phyloP scores from a whole-genome alignment of 2,113 vertebrate genomes.

The Dipodomys spectabilis region DNA sequence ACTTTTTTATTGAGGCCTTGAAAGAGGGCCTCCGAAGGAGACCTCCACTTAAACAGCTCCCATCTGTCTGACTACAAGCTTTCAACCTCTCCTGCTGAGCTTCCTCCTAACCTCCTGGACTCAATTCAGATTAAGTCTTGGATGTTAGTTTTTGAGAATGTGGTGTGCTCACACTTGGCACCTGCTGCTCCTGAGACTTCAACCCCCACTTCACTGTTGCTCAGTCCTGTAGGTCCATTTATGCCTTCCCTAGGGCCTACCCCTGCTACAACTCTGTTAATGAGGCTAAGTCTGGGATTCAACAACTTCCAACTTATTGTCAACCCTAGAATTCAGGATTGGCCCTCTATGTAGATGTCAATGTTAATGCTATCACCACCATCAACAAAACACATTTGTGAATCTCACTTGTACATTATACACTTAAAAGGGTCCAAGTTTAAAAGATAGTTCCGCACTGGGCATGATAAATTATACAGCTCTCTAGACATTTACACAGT shows the following conservation, averaged over 20 bases:
- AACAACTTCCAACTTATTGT: neutral
- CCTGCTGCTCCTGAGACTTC: neutral
- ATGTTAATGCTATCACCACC: neutral
- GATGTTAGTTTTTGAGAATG: neutral
- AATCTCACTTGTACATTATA: neutral
- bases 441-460: neutral
- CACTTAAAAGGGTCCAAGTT: neutral
- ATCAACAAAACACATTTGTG: slow-evolving; percentile 10
- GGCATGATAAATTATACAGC: too few species aligned
- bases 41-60: neutral
- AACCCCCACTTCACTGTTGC: neutral
- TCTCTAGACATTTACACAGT: too few species aligned
- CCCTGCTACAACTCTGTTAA: neutral
- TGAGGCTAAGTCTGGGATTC: neutral
- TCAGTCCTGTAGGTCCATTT: neutral
- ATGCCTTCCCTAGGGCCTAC: neutral
- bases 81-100: neutral
- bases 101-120: neutral
- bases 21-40: neutral
- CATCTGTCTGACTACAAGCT: neutral
- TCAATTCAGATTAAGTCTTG: slow-evolving; percentile 27
- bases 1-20: neutral
- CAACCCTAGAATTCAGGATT: neutral
- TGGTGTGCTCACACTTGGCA: neutral
- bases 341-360: neutral